Base-by-base conservation (phyloP, 1,140 invertebrate genomes). In the Euura lappo region DNA sequence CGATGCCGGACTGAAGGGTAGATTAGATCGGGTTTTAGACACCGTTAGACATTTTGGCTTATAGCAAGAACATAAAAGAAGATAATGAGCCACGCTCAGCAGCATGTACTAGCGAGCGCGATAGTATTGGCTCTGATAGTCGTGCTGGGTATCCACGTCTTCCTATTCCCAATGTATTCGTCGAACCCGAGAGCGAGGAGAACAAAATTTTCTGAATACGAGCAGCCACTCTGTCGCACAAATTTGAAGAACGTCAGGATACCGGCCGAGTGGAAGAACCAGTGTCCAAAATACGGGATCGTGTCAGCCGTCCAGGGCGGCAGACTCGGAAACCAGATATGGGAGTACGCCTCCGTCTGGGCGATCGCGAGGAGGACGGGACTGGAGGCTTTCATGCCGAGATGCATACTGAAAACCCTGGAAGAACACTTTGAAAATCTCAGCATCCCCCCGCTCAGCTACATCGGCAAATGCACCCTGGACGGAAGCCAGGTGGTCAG, bases 301-400 rank as follows among this genome's bases (percentile, higher is more conserved):
- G 89, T 91, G 7, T 91, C 90, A 1, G 88, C 88, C 45, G 85
- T 87, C 47, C 88, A 90, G 82, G 90, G 90, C 74, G 91, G 91
- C 42, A 81, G 91, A 71, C 77, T 93, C 69, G 93, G 91, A 64
- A 92, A 92, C 80, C 90, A 91, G 77, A 92, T 92, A 79, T 92
- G 90, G 89, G 90, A 92, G 73, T 92, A 92, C 74, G 91, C 89
- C 0, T 90, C 90, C 0, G 89, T 92, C 3, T 92, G 90, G 89
- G 91, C 91, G 0, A 85, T 82, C 86, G 77, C 89, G 80, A 76
- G 89, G 72, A 82, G 89, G 68, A 92, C 91, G 7, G 89, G 90
- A 4, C 80, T 92, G 3, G 90, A 91, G 75, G 88, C 91, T 1
- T 91, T 89, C 71, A 85, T 92, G 71, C 90, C 90, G 44, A 83